These are phyloP conservation scores for Casuarius casuarius DNA, from an alignment of 2,113 vertebrate genomes.

Conservation along the genomic window DNA sequence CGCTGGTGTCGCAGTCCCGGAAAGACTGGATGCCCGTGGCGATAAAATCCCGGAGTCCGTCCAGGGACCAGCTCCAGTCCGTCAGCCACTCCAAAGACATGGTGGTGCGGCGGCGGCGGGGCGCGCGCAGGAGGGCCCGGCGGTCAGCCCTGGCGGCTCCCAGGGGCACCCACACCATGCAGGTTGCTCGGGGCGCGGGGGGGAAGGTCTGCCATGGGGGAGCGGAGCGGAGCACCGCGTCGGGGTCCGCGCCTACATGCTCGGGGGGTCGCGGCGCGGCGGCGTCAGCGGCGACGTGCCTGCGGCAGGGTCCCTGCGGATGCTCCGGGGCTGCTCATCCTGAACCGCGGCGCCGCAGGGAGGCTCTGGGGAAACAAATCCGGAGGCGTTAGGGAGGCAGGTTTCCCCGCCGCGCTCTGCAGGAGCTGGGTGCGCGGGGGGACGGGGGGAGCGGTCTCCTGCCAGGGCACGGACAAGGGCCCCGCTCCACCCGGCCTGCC, in stretches of 20 bases:
- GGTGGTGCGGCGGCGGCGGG: neutral
- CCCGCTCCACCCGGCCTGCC: neutral
- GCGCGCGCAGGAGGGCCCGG: neutral
- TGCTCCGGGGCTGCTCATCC: neutral
- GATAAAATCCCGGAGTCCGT: slow-evolving; percentile 88
- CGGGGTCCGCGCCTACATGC: neutral
- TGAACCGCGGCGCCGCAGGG: neutral
- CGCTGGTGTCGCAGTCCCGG: slow-evolving; percentile 89
- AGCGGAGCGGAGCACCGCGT: slow-evolving; percentile 19
- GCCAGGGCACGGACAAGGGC: neutral
- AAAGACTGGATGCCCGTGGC: slow-evolving; percentile 90
- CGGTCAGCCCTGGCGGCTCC: slow-evolving; percentile 54
- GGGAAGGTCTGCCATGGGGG: slow-evolving; percentile 11
- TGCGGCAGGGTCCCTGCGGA: fast-evolving
- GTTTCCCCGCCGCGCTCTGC: neutral
- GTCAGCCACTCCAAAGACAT: slow-evolving; percentile 81
- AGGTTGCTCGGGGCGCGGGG: neutral
- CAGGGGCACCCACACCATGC: slow-evolving; percentile 65
- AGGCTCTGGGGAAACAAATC: slow-evolving; percentile 29
- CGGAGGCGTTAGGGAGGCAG: neutral
- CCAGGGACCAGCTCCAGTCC: slow-evolving; percentile 90
- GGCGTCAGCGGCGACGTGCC: neutral
- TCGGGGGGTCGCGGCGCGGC: neutral
- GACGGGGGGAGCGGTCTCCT: too few relatives aligned
- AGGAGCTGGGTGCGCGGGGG: fast-evolving